Evolutionary conservation across 2,113 vertebrate species (phyloP), one percentile per base, ranked within the genome.

Genomic region (Alces alces): DNA sequence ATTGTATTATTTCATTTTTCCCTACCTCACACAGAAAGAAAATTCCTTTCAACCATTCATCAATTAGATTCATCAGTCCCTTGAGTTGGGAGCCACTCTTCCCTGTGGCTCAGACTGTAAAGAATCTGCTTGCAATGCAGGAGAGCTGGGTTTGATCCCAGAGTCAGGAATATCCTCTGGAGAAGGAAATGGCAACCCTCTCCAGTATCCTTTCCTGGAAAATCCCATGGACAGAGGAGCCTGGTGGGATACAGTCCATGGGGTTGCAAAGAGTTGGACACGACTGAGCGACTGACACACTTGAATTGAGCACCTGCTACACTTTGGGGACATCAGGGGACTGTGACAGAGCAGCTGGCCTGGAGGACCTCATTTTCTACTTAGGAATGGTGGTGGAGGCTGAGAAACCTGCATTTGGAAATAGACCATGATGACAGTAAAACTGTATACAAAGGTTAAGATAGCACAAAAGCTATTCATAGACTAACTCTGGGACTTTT

Each of bases 11-110:
- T 96, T 25, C 45, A 15, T 57, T 93, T 93, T 55, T 87, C 30
- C 85, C 58, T 43, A 23, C 76, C 64, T 95, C 47, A 82, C 55
- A 88, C n/a, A 61, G 36, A 33, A 92, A 73, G 21, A 86, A 95
- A 95, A 95, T n/a, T 66, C 21, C 27, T 96, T 86, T 70, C 27
- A 94, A 33, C 89, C 50, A 96, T 87, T 89, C 28, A 83, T 79
- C n/a, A 28, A 3, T 36, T 80, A n/a, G 70, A 93, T 36, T 58
- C 15, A 80, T 80, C 33, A 36, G 19, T 83, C 70, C 10, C 45
- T 60, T 87, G 66, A 50, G 36, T 45, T 64, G 64, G 70, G 39
- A 76, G 23, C 36, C 39, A 43, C 13, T 39, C 70, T 76, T 76
- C 70, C 70, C 36, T 43, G 70, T 76, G 25, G 70, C 70, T 76